Percentiles rank a stretch among this genome's conserved stretches.
Evolutionary conservation across 1,140 invertebrate genomes (phyloP).

Genomic region (Acromyrmex charruanus): DNA sequence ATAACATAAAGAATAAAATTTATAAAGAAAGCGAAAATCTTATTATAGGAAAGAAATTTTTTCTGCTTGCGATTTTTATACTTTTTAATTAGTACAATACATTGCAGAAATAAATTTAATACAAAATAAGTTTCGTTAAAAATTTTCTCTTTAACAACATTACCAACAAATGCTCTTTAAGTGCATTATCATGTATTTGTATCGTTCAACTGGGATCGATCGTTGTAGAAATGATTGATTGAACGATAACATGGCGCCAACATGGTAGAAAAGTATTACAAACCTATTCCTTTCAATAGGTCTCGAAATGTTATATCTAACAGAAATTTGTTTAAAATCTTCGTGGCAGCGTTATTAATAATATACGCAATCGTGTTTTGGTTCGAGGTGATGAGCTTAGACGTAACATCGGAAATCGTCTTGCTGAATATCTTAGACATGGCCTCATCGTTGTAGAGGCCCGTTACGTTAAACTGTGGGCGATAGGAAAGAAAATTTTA

Average conservation of each 20-base stretch:
- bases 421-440: conserved; percentile 48
- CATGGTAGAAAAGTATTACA: neutral
- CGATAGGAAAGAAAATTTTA: neutral
- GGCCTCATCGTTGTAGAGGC: conserved; percentile 63
- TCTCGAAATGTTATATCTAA: neutral
- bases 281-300: neutral
- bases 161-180: neutral
- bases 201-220: neutral
- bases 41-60: neutral
- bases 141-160: neutral
- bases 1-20: neutral
- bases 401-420: conserved; percentile 55
- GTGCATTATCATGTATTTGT: neutral
- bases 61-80: neutral
- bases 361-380: neutral
- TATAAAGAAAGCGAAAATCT: neutral
- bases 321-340: conserved; percentile 13
- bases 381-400: conserved; percentile 43
- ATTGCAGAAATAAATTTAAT: conserved; percentile 2
- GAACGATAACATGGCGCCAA: neutral
- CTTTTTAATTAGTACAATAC: neutral
- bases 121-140: neutral
- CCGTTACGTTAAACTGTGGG: conserved; percentile 64
- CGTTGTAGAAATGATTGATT: neutral
- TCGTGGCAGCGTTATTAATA: neutral